A percentile compares a stretch with the other conserved stretches of the same genome.
These are phyloP conservation scores for Lacerta bilineata DNA, from an alignment of 2,797 vertebrate genomes.

Conservation along the genomic window DNA sequence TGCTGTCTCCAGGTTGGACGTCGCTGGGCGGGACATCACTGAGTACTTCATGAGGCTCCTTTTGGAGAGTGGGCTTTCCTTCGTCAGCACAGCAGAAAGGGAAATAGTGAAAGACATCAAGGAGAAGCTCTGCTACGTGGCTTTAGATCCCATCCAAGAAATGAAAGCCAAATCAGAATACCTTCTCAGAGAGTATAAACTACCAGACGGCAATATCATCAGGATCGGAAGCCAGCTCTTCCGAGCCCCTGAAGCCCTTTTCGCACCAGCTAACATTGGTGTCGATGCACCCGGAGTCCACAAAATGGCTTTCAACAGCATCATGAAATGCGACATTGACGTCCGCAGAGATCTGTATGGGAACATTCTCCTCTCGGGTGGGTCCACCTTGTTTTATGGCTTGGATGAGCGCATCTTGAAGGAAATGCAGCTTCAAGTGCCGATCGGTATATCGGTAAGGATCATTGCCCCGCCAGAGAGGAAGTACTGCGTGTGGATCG, in stretches of 20 bases:
- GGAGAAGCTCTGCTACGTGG: slow-evolving; percentile 65
- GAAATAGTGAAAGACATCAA: slow-evolving; percentile 65
- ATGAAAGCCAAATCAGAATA: slow-evolving; percentile 46
- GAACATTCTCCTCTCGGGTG: slow-evolving; percentile 54
- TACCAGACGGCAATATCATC: slow-evolving; percentile 60
- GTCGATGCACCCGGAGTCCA: slow-evolving; percentile 44
- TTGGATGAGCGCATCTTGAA: slow-evolving; percentile 59
- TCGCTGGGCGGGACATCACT: slow-evolving; percentile 59
- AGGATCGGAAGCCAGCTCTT: slow-evolving; percentile 51
- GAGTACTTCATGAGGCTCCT: slow-evolving; percentile 66
- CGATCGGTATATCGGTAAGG: slow-evolving; percentile 43
- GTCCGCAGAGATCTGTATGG: slow-evolving; percentile 52
- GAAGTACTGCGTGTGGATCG: slow-evolving; percentile 49
- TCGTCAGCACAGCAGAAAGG: slow-evolving; percentile 58
- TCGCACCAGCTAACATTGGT: slow-evolving; percentile 40
- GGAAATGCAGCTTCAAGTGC: slow-evolving; percentile 57
- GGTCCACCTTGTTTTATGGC: slow-evolving; percentile 61
- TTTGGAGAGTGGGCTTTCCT: slow-evolving; percentile 58
- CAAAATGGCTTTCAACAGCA: slow-evolving; percentile 55
- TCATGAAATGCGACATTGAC: slow-evolving; percentile 42
- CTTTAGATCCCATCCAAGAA: slow-evolving; percentile 55
- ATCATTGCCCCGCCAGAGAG: slow-evolving; percentile 43
- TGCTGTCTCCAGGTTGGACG: slow-evolving; percentile 55
- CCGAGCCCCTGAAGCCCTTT: slow-evolving; percentile 55
- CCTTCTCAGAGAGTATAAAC: slow-evolving; percentile 50